Evolutionary conservation across 2,888 invertebrate genomes (phyloP), one percentile per base, ranked within the genome.

Genomic region (Autographa gamma): DNA sequence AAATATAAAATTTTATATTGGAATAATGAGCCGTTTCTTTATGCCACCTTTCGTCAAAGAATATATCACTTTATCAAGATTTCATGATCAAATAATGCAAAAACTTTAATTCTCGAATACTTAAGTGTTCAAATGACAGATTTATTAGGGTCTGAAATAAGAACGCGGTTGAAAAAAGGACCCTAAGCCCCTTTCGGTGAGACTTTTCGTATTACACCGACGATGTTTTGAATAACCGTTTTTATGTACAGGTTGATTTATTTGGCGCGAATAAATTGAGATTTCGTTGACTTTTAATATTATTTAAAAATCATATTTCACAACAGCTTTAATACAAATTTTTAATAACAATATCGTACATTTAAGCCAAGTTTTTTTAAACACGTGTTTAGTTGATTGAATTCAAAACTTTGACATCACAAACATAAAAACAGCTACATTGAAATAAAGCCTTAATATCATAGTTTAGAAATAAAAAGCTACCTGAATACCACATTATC

Each of bases 101-200:
- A 88, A 81, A 85, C 84, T 84, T 87, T 84, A 88, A 87, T 89
- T 87, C 86, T 85, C 86, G 71, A 79, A 81, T 86, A 78, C 85
- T 83, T 88, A 88, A 89, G 87, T 86, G 87, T 86, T 85, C 85
- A 76, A 83, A 81, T 82, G 90, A 88, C 90, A 91, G 93, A 94
- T 94, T 94, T 94, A 94, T 94, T 89, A 86, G 88, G 93, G 93
- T 90, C 86, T 84, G 72, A 71, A 73, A 78, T 80, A 85, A 85
- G 80, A 85, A 85, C 80, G 82, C 87, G 79, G 79, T 84, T 83
- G 86, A 86, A 87, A 85, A 87, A 89, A 89, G 66, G 66, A 73
- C 69, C 43, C 66, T 85, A 86, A 89, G 84, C 86, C 78, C 75
- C 88, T 88, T 91, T 88, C 81, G 84, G 80, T 83, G 77, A 77